Evolutionary conservation across 2,888 invertebrate genomes (phyloP), one percentile per base, ranked within the genome.

Genomic region (Flexamia atlantica): DNA sequence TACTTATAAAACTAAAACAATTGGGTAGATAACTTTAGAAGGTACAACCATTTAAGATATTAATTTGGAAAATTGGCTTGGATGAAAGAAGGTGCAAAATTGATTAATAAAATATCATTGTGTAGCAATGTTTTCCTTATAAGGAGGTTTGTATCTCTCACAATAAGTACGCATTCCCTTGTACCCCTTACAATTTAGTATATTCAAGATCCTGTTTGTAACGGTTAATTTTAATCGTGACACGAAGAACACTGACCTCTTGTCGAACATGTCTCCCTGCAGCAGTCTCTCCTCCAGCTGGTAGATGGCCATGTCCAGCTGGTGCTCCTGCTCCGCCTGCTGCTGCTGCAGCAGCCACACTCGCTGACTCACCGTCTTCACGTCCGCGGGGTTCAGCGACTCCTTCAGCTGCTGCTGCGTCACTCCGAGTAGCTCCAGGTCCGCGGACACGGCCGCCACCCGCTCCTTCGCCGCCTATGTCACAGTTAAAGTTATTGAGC

Each of bases 391-490:
- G 89, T 96, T 96, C 5, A 97, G 92, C 87, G 95, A 96, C 89
- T 97, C 96, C 88, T 96, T 96, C 2, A 97, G 91, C 89, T 97
- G 95, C 89, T 97, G 96, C 87, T 96, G 95, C 40, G 94, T 93
- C 0, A 95, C 93, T 64, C 94, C 94, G 0, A 97, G 91, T 42
- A 93, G 91, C 89, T 97, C 96, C 30, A 97, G 91, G 53, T 87
- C 86, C 25, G 79, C 76, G 12, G 86, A 84, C 70, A 86, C 84
- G 10, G 83, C 79, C 20, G 81, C 81, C 25, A 87, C 82, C 32
- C 85, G 60, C 50, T 85, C 85, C n/a, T 83, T 80, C n/a, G 84
- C 85, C 42, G 84, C 81, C 87, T 87, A 80, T 25, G 46, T 40
- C 53, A 53, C 53, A 53, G 5, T 40, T 40, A 40, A 9, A 9